Evolutionary conservation across 2,888 invertebrate genomes (phyloP).

Genomic region (Chrysolina haemoptera): DNA sequence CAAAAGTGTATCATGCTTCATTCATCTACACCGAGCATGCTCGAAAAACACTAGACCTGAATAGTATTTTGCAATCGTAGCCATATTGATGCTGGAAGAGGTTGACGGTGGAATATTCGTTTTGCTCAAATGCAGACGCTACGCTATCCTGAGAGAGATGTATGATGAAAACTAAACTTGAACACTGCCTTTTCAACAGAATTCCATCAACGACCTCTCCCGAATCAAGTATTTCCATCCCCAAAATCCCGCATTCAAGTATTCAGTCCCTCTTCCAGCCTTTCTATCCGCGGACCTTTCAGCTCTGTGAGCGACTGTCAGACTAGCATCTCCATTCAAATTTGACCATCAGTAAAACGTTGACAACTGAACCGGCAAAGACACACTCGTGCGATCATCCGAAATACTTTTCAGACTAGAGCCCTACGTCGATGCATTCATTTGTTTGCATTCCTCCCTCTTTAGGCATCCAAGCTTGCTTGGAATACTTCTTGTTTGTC

Average conservation of each 20-base stretch:
- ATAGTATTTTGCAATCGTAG: no score
- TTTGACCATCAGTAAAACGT: slow-evolving; percentile 14
- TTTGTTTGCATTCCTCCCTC: slow-evolving; percentile 27
- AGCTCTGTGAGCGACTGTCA: slow-evolving; percentile 1
- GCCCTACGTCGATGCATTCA: slow-evolving; percentile 12
- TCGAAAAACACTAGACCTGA: no score
- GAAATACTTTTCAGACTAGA: slow-evolving; percentile 11
- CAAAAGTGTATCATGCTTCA: no score
- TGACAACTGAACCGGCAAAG: slow-evolving; percentile 16
- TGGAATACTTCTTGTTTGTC: slow-evolving; percentile 52
- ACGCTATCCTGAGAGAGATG: no score
- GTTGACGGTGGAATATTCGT: no score
- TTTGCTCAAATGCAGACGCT: no score
- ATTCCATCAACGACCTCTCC: not conserved
- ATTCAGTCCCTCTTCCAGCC: not conserved
- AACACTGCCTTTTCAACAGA: not conserved
- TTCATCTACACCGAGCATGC: no score
- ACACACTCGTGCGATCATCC: slow-evolving; percentile 26
- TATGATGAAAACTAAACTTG: no score
- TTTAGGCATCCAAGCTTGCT: slow-evolving; percentile 30
- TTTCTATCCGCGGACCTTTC: slow-evolving; percentile 3
- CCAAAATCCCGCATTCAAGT: slow-evolving; percentile 1
- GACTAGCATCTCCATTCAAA: slow-evolving; percentile 11
- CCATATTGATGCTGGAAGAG: no score
- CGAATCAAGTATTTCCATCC: slow-evolving; percentile 8